phyloP scores from a whole-genome alignment of 1,140 invertebrate genomes.

The Coboldia fuscipes region DNA sequence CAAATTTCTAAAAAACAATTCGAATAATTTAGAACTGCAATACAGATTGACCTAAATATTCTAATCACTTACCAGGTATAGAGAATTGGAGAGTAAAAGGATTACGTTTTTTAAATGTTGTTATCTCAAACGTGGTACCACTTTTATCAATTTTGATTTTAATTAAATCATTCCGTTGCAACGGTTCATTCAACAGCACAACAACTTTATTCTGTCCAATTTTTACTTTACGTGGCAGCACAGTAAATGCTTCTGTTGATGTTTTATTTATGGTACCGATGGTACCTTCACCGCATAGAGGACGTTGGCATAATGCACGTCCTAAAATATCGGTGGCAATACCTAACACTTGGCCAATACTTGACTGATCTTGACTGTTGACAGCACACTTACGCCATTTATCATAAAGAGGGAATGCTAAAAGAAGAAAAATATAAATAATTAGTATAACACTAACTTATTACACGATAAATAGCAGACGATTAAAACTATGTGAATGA shows the following conservation, averaged over 20 bases:
- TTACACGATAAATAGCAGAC: too few relatives aligned
- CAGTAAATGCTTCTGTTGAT: slow-evolving; percentile 16
- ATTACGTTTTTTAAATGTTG: slow-evolving; percentile 50
- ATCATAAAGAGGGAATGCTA: slow-evolving; percentile 42
- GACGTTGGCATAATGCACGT: slow-evolving; percentile 32
- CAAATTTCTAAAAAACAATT: slow-evolving; percentile 31
- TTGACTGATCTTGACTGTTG: slow-evolving; percentile 55
- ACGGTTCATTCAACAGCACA: slow-evolving; percentile 50
- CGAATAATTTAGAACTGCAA: not conserved
- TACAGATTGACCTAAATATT: not conserved
- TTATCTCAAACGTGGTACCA: slow-evolving; percentile 51
- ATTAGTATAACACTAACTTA: too few relatives aligned
- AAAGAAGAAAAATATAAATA: slow-evolving; percentile 17
- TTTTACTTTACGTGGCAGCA: slow-evolving; percentile 18
- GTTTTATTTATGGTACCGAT: slow-evolving; percentile 4
- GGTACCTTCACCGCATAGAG: slow-evolving; percentile 18
- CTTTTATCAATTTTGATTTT: slow-evolving; percentile 56
- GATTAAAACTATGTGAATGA: too few relatives aligned
- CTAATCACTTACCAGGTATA: slow-evolving; percentile 32
- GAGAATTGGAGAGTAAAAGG: slow-evolving; percentile 61
- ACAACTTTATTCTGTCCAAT: slow-evolving; percentile 59
- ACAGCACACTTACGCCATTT: slow-evolving; percentile 55
- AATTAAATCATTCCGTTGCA: slow-evolving; percentile 46
- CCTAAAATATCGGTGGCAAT: slow-evolving; percentile 53
- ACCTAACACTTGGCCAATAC: slow-evolving; percentile 56